Evolutionary conservation across 92 coral and sea anemone species (phyloP).

Genomic region (Nematostella vectensis): DNA sequence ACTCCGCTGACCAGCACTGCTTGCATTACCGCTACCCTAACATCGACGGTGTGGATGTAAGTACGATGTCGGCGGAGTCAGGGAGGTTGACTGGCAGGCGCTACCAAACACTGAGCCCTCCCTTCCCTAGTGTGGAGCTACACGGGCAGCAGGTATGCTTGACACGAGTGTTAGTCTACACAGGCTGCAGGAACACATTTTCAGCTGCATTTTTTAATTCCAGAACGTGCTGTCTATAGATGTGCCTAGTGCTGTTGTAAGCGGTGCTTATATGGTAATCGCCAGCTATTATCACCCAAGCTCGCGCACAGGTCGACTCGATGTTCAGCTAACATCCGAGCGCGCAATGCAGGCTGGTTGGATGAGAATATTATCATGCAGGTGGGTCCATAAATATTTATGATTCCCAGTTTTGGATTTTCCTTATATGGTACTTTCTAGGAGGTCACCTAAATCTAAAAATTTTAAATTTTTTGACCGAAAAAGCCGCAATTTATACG

Average conservation of each 20-base stretch:
- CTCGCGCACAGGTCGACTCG: conserved; percentile 22
- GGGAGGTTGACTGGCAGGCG: conserved; percentile 41
- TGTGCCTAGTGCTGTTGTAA: conserved; percentile 8
- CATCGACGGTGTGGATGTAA: conserved; percentile 28
- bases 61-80: conserved; percentile 54
- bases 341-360: conserved; percentile 13
- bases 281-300: conserved; percentile 49
- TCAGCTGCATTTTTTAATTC: too few species aligned
- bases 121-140: conserved; percentile 19
- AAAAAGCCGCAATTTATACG: background rate
- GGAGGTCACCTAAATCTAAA: background rate
- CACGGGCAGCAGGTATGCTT: conserved; percentile 18
- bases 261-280: conserved; percentile 11
- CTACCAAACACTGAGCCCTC: conserved; percentile 1
- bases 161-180: background rate
- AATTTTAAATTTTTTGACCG: background rate
- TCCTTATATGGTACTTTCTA: too few species aligned
- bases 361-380: conserved; percentile 55
- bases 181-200: too few species aligned
- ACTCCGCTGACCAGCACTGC: conserved; percentile 38
- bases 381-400: conserved; percentile 25
- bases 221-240: conserved; percentile 22
- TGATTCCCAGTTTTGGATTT: too few species aligned
- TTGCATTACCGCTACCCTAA: conserved; percentile 50
- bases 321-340: conserved; percentile 32